These are phyloP conservation scores for Alitta virens DNA, from an alignment of 2,888 invertebrate genomes.

Conservation along the genomic window DNA sequence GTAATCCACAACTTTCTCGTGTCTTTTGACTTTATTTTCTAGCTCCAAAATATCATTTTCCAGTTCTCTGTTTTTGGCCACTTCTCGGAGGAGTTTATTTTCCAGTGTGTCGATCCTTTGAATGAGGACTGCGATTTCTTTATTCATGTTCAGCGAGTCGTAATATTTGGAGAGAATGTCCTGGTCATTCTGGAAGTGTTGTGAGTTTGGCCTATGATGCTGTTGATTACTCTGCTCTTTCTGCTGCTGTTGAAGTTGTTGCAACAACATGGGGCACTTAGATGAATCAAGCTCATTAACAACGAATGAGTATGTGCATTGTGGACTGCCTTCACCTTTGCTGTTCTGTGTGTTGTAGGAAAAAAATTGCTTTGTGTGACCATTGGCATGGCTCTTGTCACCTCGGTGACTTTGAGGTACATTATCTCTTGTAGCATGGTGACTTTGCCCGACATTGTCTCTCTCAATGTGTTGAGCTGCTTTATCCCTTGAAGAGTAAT, in stretches of 20 bases:
- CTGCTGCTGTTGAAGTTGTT: slow-evolving; percentile 5
- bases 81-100: slow-evolving; percentile 3
- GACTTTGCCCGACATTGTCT: no score
- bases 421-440: no score
- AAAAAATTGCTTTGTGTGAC: no score
- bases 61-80: neutral
- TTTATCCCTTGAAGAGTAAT: no score
- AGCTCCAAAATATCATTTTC: neutral
- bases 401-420: no score
- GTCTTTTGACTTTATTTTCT: neutral
- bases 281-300: slow-evolving; percentile 13
- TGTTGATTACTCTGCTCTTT: neutral
- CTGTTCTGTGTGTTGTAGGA: no score
- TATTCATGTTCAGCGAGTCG: neutral
- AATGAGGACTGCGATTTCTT: neutral
- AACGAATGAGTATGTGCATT: slow-evolving; percentile 12
- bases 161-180: neutral
- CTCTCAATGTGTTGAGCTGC: no score
- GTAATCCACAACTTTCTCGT: neutral
- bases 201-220: neutral
- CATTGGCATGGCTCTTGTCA: no score
- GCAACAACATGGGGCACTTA: slow-evolving; percentile 14
- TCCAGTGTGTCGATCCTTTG: neutral
- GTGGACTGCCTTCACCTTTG: slow-evolving; percentile 3
- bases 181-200: neutral